Percentiles rank a stretch among this genome's conserved stretches.
Conservation (phyloP, 2,888 invertebrate species). For the Selenia dentaria region DNA sequence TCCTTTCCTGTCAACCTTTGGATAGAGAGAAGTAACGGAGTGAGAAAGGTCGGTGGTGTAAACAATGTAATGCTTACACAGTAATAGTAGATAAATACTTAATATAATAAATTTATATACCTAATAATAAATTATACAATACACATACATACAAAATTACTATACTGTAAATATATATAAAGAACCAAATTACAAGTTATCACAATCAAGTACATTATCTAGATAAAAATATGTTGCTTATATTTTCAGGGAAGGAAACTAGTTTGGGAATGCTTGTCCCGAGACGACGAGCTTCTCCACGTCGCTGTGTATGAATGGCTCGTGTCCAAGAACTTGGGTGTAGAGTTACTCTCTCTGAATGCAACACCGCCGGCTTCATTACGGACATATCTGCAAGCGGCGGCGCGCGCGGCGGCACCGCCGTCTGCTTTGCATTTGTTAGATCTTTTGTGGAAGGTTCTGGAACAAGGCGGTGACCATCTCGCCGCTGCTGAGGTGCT, state of each 20-base stretch:
- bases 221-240: too few species aligned
- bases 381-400: constrained; percentile 89
- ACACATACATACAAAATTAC: too few species aligned
- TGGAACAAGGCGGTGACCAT: constrained; percentile 96
- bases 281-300: constrained; percentile 95
- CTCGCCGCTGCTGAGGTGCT: constrained; percentile 96
- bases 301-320: constrained; percentile 97
- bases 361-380: constrained; percentile 88
- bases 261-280: constrained; percentile 87
- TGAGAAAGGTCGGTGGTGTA: too few species aligned
- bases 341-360: constrained; percentile 87
- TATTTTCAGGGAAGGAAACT: constrained; percentile 79
- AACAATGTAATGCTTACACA: too few species aligned
- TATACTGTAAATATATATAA: too few species aligned
- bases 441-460: constrained; percentile 97
- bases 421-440: constrained; percentile 86
- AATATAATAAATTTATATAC: too few species aligned
- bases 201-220: too few species aligned
- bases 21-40: too few species aligned
- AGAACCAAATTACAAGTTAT: too few species aligned
- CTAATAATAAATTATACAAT: too few species aligned
- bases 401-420: constrained; percentile 82
- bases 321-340: constrained; percentile 89
- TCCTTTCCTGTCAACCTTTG: too few species aligned
- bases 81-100: too few species aligned